phyloP scores from a whole-genome alignment of 2,113 vertebrate species.

The Cebidichthys violaceus region DNA sequence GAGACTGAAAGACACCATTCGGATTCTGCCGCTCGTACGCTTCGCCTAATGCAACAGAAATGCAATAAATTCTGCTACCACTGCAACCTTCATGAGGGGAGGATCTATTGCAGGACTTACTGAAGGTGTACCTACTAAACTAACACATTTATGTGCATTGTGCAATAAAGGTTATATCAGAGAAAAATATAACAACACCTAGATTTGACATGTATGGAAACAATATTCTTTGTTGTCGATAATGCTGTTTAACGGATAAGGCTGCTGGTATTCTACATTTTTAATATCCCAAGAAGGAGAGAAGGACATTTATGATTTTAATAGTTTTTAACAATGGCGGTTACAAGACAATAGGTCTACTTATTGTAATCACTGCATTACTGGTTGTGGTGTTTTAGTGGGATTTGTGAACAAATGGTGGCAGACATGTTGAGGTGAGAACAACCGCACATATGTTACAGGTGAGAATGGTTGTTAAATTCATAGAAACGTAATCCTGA shows the following conservation, averaged over 20 bases:
- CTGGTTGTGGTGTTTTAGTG: neutral
- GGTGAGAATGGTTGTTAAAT: too few relatives aligned
- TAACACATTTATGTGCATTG: neutral
- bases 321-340: neutral
- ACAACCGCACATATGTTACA: neutral
- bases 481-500: too few relatives aligned
- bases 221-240: neutral
- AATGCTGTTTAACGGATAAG: neutral
- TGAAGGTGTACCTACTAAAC: neutral
- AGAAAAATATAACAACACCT: neutral
- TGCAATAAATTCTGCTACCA: neutral
- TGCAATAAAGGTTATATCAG: neutral
- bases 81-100: neutral
- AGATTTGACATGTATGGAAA: neutral
- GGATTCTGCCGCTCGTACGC: neutral
- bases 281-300: neutral
- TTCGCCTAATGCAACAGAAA: neutral
- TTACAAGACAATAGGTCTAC: neutral
- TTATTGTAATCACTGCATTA: neutral
- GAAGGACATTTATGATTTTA: neutral
- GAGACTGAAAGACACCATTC: neutral
- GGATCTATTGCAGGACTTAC: neutral
- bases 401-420: neutral
- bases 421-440: neutral
- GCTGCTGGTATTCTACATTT: neutral